Base-by-base conservation (phyloP, 2,797 vertebrate genomes). In the Loriculus beryllinus region DNA sequence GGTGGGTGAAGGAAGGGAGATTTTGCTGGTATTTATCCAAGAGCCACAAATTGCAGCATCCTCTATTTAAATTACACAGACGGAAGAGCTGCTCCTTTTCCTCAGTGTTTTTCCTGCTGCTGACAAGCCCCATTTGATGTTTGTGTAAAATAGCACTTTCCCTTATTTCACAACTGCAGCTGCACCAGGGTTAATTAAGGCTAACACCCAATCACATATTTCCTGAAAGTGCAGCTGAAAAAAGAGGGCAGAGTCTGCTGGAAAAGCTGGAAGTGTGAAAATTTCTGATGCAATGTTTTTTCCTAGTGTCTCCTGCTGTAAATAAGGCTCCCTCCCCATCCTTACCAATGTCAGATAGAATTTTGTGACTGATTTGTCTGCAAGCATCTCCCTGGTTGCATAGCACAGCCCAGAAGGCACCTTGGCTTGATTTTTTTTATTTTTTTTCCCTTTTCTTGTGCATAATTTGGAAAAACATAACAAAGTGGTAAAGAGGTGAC, bases 401-500 rank as follows among this genome's bases (percentile, higher is more conserved):
- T 43, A 47, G 52, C 35, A 51, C 25, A 80, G 52, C 64, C 29
- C 39, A 47, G 59, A 93, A 87, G 18, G 19, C n/a, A 54, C 40
- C 31, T 43, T 57, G 64, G 51, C 33, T 79, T 77, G 39, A 29
- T 15, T 40, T 40, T 37, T 45, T 26, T 40, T 40, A 33, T 45
- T 26, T 40, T 43, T 40, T 49, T 26, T 0, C 6, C 21, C 15
- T 18, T 31, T 35, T 70, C 14, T 62, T 79, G 33, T 4, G 31
- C 45, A 7, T 9, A 15, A 83, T 29, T 13, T 71, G 35, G 29
- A 69, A 65, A 90, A 90, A 54, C 3, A 14, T 28, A 89, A 72
- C n/a, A 88, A 91, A 85, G 6, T 8, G 4, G 0, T 7, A 3
- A 14, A 12, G 1, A 3, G 2, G 0, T 11, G 5, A 43, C 17